Conservation (phyloP, 2,113 vertebrate species). For the Boleophthalmus pectinirostris region DNA sequence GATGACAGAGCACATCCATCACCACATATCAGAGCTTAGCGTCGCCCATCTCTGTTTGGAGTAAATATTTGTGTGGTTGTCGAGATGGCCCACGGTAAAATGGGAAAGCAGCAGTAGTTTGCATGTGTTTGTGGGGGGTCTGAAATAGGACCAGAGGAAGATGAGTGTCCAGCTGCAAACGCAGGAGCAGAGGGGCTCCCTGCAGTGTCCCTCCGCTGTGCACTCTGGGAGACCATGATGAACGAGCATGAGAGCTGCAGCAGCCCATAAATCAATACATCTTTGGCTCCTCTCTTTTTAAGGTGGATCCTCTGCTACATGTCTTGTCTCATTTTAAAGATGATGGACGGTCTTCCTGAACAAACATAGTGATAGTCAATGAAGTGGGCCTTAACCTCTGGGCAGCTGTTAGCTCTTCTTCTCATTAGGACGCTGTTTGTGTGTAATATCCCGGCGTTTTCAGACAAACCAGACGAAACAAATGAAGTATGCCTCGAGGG, state of each 20-base stretch:
- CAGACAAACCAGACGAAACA: slow-evolving; percentile 49
- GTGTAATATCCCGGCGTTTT: slow-evolving; percentile 36
- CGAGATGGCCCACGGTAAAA: slow-evolving; percentile 43
- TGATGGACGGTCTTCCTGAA: slow-evolving; percentile 54
- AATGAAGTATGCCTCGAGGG: slow-evolving; percentile 50
- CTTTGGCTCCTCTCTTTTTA: slow-evolving; percentile 52
- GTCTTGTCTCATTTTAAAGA: slow-evolving; percentile 59
- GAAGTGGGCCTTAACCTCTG: slow-evolving; percentile 31
- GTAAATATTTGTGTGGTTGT: slow-evolving; percentile 46
- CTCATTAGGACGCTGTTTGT: slow-evolving; percentile 37
- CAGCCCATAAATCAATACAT: slow-evolving; percentile 76
- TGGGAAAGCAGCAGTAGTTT: neutral
- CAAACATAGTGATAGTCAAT: slow-evolving; percentile 33
- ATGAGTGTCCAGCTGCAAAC: slow-evolving; percentile 40
- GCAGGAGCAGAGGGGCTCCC: slow-evolving; percentile 52
- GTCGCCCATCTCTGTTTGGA: slow-evolving; percentile 18
- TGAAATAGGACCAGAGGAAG: slow-evolving; percentile 59
- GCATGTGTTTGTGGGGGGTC: slow-evolving; percentile 33
- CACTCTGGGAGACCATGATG: slow-evolving; percentile 69
- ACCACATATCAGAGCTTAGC: slow-evolving; percentile 35
- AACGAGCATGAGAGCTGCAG: slow-evolving; percentile 66
- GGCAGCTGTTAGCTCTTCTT: slow-evolving; percentile 34
- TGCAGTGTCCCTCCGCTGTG: slow-evolving; percentile 46
- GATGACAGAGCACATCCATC: slow-evolving; percentile 22
- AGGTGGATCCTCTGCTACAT: slow-evolving; percentile 53